Evolutionary conservation across 2,888 invertebrate genomes (phyloP).

Genomic region (Hemistola chrysoprasaria): DNA sequence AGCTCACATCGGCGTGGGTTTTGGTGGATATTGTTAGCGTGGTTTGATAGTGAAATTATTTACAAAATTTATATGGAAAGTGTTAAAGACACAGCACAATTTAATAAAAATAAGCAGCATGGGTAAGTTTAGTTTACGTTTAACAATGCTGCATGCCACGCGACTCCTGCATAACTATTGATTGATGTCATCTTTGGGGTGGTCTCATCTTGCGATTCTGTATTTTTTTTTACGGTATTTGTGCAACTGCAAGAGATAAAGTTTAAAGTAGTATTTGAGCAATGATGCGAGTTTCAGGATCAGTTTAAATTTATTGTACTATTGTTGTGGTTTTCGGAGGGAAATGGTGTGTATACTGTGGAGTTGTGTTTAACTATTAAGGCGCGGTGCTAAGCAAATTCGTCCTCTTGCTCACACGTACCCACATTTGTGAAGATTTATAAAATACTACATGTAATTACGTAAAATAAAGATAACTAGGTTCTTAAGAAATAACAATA

Average conservation of each 20-base stretch:
- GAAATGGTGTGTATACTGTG: too few species aligned
- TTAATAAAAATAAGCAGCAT: conserved; percentile 39
- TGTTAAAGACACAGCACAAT: conserved; percentile 31
- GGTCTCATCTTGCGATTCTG: conserved; percentile 43
- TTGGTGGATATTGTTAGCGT: conserved; percentile 67
- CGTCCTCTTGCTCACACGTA: too few species aligned
- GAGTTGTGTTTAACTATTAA: too few species aligned
- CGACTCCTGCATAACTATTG: conserved; percentile 55
- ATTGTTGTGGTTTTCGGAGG: too few species aligned
- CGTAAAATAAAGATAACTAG: too few species aligned
- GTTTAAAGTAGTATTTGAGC: conserved; percentile 27
- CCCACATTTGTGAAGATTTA: too few species aligned
- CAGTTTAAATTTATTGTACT: too few species aligned
- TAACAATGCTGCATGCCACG: conserved; percentile 15
- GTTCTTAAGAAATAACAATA: too few species aligned
- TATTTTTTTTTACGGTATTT: conserved; percentile 49
- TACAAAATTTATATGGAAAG: conserved; percentile 30
- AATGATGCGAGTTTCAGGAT: conserved; percentile 22
- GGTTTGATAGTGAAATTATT: conserved; percentile 59
- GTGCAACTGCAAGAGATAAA: conserved; percentile 38
- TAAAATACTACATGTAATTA: too few species aligned
- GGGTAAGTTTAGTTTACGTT: conserved; percentile 49
- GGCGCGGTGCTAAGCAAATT: too few species aligned
- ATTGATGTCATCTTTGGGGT: conserved; percentile 61
- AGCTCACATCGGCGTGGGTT: conserved; percentile 76